Base-by-base conservation (phyloP, 92 coral and sea anemone species). In the Blastomussa wellsi region DNA sequence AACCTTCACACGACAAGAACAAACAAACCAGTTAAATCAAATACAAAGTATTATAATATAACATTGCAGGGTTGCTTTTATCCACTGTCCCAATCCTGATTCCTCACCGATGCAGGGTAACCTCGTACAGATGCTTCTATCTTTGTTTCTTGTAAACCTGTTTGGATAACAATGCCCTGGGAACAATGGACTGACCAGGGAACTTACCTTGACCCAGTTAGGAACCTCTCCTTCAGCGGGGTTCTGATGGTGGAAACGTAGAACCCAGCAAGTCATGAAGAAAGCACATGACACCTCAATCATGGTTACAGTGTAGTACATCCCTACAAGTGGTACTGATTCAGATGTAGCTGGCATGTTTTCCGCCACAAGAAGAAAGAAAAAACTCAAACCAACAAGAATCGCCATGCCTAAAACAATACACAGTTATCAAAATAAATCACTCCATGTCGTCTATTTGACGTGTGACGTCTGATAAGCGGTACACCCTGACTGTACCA, bases 291-390 rank as follows among this genome's bases (percentile, higher is more conserved):
- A 94, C 85, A 95, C 95, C 72, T 95, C 89, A 11, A 95, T 76
- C 94, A 95, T 88, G 2, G 98, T 95, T 51, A 94, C 93, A 0
- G 98, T 90, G 90, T 95, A 95, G 89, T 95, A 95, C 33, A 77
- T 86, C 3, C 98, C 98, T 32, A 95, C 92, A 42, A 95, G 91
- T 0, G 98, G 98, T 0, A 95, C 94, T 3, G 90, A 88, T 28
- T 93, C 98, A 0, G 98, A 90, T 53, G 97, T 93, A 19, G 95
- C 93, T 7, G 98, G 98, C 98, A 95, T 95, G 89, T 93, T 93
- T 66, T 95, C 98, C 26, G 98, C 97, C 76, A 95, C 98, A 70
- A 95, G 88, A 13, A 95, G 95, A 48, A 95, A 95, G 76, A 95
- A 95, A 90, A 95, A 95, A 24, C 98, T 94, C 72, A 95, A 75